These are phyloP conservation scores for Cerastoderma edule DNA, from an alignment of 2,888 invertebrate species.

Conservation along the genomic window DNA sequence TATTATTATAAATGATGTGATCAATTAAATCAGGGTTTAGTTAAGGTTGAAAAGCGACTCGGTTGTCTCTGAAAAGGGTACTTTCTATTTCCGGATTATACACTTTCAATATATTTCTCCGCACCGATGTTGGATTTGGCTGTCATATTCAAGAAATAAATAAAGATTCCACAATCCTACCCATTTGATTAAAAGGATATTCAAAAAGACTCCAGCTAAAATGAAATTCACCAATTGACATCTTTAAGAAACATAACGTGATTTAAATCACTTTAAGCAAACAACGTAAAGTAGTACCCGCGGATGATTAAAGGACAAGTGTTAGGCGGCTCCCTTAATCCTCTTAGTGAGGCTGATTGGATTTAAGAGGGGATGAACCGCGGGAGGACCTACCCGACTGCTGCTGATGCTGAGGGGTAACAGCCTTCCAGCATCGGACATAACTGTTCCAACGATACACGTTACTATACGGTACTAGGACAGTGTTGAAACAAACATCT, in stretches of 20 bases:
- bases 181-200: too few relatives aligned
- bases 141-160: constrained; percentile 4
- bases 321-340: constrained; percentile 74
- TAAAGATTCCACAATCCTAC: too few relatives aligned
- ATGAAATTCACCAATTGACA: not conserved
- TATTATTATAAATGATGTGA: too few relatives aligned
- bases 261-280: too few relatives aligned
- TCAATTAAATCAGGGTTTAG: too few relatives aligned
- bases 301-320: constrained; percentile 47
- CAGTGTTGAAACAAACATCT: not conserved
- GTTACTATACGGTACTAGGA: not conserved
- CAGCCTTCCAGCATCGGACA: constrained; percentile 31
- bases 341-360: constrained; percentile 76
- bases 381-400: constrained; percentile 62
- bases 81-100: constrained; percentile 2
- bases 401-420: constrained; percentile 51
- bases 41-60: not conserved
- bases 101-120: constrained; percentile 14
- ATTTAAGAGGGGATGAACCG: constrained; percentile 74
- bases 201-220: not conserved
- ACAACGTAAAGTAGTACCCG: constrained; percentile 42
- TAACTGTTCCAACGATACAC: not conserved
- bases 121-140: not conserved
- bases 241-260: too few relatives aligned
- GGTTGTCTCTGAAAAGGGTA: not conserved